Conservation (phyloP, 2,113 vertebrate genomes). For the Campylomormyrus numenius region DNA sequence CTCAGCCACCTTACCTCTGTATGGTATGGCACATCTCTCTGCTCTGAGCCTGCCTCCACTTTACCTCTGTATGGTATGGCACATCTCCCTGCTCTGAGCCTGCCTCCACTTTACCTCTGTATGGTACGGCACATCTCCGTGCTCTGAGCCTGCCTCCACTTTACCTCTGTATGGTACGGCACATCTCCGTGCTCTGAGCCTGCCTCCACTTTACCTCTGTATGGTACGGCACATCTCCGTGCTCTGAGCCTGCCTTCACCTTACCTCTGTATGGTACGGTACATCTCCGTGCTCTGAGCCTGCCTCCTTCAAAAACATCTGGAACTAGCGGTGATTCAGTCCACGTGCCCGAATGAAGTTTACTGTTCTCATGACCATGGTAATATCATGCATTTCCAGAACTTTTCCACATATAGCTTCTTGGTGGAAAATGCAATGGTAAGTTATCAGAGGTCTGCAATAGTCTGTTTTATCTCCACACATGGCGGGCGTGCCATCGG, state of each 20-base stretch:
- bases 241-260: neutral
- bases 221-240: neutral
- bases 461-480: constrained; percentile 19
- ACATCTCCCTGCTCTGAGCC: too few relatives aligned
- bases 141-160: neutral
- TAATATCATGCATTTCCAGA: constrained; percentile 18
- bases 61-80: too few relatives aligned
- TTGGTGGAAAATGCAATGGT: constrained; percentile 45
- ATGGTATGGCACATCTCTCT: neutral
- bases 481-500: constrained; percentile 14
- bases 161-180: constrained; percentile 10
- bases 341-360: constrained; percentile 46
- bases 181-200: too few relatives aligned
- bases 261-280: constrained; percentile 9
- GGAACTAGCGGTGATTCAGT: neutral
- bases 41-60: too few relatives aligned
- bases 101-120: too few relatives aligned
- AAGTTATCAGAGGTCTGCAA: constrained; percentile 27
- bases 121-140: too few relatives aligned
- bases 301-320: neutral
- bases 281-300: neutral
- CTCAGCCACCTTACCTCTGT: constrained; percentile 25
- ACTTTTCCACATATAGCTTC: constrained; percentile 38
- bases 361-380: constrained; percentile 24
- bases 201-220: constrained; percentile 13